Base-by-base conservation (phyloP, 2,797 vertebrate genomes). In the Spatula versicolor region DNA sequence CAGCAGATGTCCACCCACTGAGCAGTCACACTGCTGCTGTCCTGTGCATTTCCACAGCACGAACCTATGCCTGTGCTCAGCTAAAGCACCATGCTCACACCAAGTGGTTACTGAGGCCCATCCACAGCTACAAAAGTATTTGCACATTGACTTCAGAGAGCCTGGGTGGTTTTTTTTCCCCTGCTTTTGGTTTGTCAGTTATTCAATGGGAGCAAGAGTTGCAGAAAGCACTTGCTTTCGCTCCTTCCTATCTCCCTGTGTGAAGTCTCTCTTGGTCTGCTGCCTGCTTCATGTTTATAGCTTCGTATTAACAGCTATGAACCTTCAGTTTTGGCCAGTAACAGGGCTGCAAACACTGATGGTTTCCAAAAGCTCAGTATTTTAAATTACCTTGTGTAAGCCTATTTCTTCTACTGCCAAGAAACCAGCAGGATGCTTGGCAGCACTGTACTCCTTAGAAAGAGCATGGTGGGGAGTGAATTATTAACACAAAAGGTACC, bases 401-500 rank as follows among this genome's bases (percentile, higher is more conserved):
- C 6, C 17, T 30, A 6, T 54, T 93, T 71, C 68, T 88, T 58
- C n/a, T 46, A 14, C 23, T 56, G 41, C 30, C 46, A 69, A 79
- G 31, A 85, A 71, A 41, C 31, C 66, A 63, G 52, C 10, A 83
- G 68, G 56, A 90, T 80, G 37, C 13, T 37, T 69, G 43, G 25
- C 25, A 80, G 25, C 17, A 31, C 59, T 39, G 60, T 74, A 20
- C 39, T 68, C 26, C 31, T 56, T 50, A 63, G 23, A 55, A 22
- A 46, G 18, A 33, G 3, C 0, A 0, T 9, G 17, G 43, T 37
- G 15, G 8, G 58, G 20, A 71, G 20, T 13, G 31, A 80, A 54
- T 31, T 69, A 54, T 4, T 69, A 77, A 81, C 39, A 55, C 26
- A 37, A 7, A 45, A 62, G 9, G 54, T 43, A 50, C n/a, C 25